Evolutionary conservation across 2,113 vertebrate genomes (phyloP), one percentile per base, ranked within the genome.

Genomic region (Psophia crepitans): DNA sequence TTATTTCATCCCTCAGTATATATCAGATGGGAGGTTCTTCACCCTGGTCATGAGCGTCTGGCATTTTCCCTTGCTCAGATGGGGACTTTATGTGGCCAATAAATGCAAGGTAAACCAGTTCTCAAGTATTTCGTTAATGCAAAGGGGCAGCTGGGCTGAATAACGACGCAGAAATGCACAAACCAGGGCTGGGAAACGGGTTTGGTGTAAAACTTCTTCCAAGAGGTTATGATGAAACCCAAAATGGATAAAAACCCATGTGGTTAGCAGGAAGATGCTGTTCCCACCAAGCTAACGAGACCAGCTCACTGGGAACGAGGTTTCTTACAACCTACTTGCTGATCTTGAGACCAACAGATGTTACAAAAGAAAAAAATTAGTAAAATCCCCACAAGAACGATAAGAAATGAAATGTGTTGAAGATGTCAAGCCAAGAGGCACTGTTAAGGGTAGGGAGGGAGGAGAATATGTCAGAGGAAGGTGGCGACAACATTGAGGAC

Each of bases 401-500:
- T 28, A 61, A 90, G 43, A 86, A 87, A 82, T 30, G 0, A 69
- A 90, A 87, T 4, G 19, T 21, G 32, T 12, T 77, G 54, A n/a
- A 83, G n/a, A 41, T 14, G 57, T 35, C 53, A 46, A 46, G n/a
- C 22, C 66, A 84, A 70, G 90, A 81, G 49, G 32, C 14, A 53
- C 13, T 61, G 37, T 39, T 43, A 49, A 60, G 2, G 2, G 17
- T 71, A 15, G 11, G 37, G n/a, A 89, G 19, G 19, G 23, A 90
- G 53, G 22, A 71, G 17, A 28, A 8, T 37, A 48, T 51, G 90
- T 86, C 39, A 0, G 0, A n/a, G 39, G 39, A 75, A 26, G 44
- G 66, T 58, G 32, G 32, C 33, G 28, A 70, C 0, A 1, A 23
- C 5, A 1, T 0, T 66, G 17, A 15, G 56, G 41, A 84, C 11